Evolutionary conservation across 2,113 vertebrate genomes (phyloP), one percentile per base, ranked within the genome.

Genomic region (Penelope pileata): DNA sequence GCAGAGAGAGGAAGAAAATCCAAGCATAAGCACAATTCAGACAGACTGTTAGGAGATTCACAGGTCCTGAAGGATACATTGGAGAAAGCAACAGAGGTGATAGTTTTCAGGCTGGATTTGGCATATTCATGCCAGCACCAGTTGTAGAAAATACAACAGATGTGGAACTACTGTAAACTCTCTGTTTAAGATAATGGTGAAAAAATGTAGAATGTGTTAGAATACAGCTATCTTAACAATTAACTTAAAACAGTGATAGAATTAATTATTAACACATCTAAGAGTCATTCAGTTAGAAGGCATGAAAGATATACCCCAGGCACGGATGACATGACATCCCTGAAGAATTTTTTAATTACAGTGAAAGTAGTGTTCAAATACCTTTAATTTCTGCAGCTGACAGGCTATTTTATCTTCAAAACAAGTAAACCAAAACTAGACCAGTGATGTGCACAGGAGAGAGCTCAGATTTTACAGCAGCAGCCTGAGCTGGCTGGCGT

Each of bases 391-490:
- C 85, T 88, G 69, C 58, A 76, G 51, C 36, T 51, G 67, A 58
- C n/a, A 58, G 34, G 58, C 36, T 90, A 76, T 93, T 93, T 97
- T 62, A 32, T 69, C 58, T 82, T 81, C n/a, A 24, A 69, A 91
- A 88, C 51, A 78, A 78, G 62, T 86, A 93, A 88, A 95, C 68
- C 53, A 66, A 78, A 90, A 72, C 80, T 60, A 58, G 62, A 79
- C 42, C 32, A 77, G 23, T 1, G 3, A 51, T 87, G 42, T 0
- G 0, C 47, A 56, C 53, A 74, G 62, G 85, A 30, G 12, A 82
- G 64, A 84, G 69, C 92, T 95, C 30, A 22, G 80, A 30, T 91
- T 93, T 91, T 96, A 69, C 62, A 80, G 83, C 80, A 68, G 58
- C 79, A 75, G 66, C 82, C 54, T 1, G 47, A 73, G 50, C 64